Conservation (phyloP, 2,797 vertebrate genomes). For the Numenius phaeopus region DNA sequence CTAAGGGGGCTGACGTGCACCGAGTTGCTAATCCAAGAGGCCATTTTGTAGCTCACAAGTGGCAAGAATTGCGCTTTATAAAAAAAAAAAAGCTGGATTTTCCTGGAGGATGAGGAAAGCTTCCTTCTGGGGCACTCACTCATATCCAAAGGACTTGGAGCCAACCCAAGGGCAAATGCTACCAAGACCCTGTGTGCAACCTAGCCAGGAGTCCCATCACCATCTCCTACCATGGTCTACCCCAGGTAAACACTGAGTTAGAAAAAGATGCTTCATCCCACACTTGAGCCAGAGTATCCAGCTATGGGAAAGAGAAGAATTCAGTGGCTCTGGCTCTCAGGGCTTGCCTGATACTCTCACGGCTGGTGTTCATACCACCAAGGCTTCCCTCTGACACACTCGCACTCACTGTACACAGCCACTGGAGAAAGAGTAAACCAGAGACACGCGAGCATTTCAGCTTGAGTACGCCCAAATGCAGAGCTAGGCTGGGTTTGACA, state of each 20-base stretch:
- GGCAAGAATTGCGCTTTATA: not conserved
- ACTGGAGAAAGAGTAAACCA: not conserved
- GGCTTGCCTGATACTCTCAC: not conserved
- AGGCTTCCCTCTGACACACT: not conserved
- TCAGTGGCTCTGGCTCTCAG: not conserved
- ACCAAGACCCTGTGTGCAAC: not conserved
- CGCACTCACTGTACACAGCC: fast-evolving
- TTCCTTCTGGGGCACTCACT: not conserved
- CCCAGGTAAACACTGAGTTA: not conserved
- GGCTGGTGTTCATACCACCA: not conserved
- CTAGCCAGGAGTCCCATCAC: not conserved
- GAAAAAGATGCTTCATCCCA: not conserved
- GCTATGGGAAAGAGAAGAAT: not conserved
- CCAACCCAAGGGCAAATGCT: not conserved
- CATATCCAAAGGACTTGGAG: not conserved
- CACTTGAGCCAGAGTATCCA: not conserved
- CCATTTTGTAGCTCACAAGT: not conserved
- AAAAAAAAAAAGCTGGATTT: not conserved
- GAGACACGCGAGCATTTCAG: not conserved
- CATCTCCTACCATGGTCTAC: not conserved
- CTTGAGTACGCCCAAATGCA: not conserved
- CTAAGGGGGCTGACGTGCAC: not conserved
- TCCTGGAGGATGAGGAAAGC: not conserved
- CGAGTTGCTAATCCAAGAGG: not conserved
- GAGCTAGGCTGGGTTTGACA: not conserved